phyloP scores from a whole-genome alignment of 2,113 vertebrate species.

The Ranitomeya imitator region DNA sequence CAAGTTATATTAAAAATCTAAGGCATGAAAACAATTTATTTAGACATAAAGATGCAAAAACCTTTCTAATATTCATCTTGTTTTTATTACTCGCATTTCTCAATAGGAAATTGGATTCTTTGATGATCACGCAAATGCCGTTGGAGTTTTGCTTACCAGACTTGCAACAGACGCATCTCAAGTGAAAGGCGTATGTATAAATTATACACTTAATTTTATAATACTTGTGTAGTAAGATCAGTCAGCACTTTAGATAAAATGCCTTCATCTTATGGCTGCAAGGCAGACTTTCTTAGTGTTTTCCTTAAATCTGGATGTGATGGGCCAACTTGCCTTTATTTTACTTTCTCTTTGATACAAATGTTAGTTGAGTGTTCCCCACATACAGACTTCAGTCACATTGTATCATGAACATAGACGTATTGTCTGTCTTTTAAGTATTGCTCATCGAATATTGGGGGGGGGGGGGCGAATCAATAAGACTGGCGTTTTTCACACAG shows the following conservation, averaged over 20 bases:
- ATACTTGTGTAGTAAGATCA: background rate
- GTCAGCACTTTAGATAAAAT: background rate
- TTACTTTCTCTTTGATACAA: background rate
- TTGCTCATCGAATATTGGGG: too few relatives aligned
- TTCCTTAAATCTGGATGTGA: background rate
- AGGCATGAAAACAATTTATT: background rate
- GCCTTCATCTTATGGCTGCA: background rate
- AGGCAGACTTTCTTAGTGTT: background rate
- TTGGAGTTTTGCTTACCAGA: slow-evolving; percentile 76
- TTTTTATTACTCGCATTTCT: background rate
- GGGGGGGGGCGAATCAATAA: too few relatives aligned
- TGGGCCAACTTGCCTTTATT: background rate
- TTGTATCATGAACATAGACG: too few relatives aligned
- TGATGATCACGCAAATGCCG: slow-evolving; percentile 74
- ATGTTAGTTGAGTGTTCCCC: too few relatives aligned
- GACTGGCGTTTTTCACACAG: too few relatives aligned
- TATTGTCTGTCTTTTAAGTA: too few relatives aligned
- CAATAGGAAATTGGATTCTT: slow-evolving; percentile 73
- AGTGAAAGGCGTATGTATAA: slow-evolving; percentile 73
- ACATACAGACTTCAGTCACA: too few relatives aligned
- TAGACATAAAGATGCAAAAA: background rate
- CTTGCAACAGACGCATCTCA: slow-evolving; percentile 79
- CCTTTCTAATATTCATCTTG: background rate
- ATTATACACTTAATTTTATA: background rate
- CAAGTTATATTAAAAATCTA: background rate